These are phyloP conservation scores for Apamea crenata DNA, from an alignment of 2,888 invertebrate species.

Conservation along the genomic window DNA sequence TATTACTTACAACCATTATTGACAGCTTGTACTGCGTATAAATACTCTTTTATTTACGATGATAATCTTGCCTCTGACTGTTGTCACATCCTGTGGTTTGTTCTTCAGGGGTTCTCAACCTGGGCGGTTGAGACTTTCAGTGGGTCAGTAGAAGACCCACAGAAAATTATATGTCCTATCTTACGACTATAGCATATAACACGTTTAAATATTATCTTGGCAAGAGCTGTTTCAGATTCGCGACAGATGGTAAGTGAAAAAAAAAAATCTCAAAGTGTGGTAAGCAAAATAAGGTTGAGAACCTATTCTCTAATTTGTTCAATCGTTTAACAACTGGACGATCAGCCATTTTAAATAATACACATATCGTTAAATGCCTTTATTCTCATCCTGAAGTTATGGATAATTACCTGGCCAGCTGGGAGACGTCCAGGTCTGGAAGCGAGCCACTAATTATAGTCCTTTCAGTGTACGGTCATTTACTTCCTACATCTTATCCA, in stretches of 20 bases:
- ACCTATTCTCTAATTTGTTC: background rate
- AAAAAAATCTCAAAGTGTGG: too few species aligned
- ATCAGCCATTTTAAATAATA: background rate
- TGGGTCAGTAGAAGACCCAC: background rate
- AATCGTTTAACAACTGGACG: background rate
- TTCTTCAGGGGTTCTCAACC: background rate
- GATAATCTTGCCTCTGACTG: background rate
- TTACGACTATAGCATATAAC: too few species aligned
- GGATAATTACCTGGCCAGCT: slow-evolving; percentile 16
- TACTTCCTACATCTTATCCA: slow-evolving; percentile 6
- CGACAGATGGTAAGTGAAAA: background rate
- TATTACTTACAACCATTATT: slow-evolving; percentile 12
- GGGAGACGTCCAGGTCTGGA: slow-evolving; percentile 9
- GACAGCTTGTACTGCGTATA: slow-evolving; percentile 11
- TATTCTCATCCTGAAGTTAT: background rate
- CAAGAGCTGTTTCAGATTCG: background rate
- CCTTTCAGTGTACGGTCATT: background rate
- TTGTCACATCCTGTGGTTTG: slow-evolving; percentile 3
- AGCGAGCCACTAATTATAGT: slow-evolving; percentile 6
- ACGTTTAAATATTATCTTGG: background rate
- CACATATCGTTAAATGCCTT: background rate
- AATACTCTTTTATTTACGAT: slow-evolving; percentile 9
- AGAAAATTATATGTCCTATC: background rate
- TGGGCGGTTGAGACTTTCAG: background rate
- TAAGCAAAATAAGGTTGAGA: background rate